A percentile compares a stretch with the other conserved stretches of the same genome.
phyloP scores from a whole-genome alignment of 2,797 vertebrate species.

The Notolepis coatsorum region DNA sequence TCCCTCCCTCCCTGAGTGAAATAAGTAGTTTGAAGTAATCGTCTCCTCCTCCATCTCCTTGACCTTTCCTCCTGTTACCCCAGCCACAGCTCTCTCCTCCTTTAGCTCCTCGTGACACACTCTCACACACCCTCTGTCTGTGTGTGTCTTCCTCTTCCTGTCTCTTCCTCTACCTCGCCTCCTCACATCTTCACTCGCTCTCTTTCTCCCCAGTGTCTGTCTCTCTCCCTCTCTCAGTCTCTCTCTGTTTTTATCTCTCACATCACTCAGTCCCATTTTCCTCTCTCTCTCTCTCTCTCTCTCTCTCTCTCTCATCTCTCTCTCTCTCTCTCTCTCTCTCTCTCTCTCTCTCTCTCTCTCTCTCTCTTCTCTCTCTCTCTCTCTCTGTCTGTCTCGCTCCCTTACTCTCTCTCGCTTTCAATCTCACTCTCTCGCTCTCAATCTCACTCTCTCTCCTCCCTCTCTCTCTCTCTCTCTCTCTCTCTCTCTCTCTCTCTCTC shows the following conservation, averaged over 20 bases:
- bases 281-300: not conserved
- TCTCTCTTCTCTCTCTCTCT: slow-evolving; percentile 44
- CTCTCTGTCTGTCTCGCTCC: slow-evolving; percentile 35
- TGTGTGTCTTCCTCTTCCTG: too few relatives aligned
- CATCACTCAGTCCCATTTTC: not conserved
- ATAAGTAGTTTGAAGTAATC: too few relatives aligned
- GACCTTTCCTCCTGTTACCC: too few relatives aligned
- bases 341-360: not conserved
- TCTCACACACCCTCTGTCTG: too few relatives aligned
- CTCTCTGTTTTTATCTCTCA: not conserved
- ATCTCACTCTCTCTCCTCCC: slow-evolving; percentile 28
- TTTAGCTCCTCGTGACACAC: too few relatives aligned
- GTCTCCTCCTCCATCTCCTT: too few relatives aligned
- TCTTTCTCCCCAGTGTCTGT: slow-evolving; percentile 18
- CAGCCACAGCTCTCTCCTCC: too few relatives aligned
- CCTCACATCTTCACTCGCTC: slow-evolving; percentile 9
- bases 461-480: too few relatives aligned
- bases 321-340: not conserved
- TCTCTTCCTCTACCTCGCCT: slow-evolving; percentile 13
- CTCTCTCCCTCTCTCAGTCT: slow-evolving; percentile 18
- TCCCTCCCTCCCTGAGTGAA: too few relatives aligned
- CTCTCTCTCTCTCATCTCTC: not conserved
- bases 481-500: not conserved
- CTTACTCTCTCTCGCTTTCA: not conserved
- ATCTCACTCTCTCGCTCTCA: too few relatives aligned